phyloP scores from a whole-genome alignment of 2,888 invertebrate species.

The Lasioglossum calceatum region DNA sequence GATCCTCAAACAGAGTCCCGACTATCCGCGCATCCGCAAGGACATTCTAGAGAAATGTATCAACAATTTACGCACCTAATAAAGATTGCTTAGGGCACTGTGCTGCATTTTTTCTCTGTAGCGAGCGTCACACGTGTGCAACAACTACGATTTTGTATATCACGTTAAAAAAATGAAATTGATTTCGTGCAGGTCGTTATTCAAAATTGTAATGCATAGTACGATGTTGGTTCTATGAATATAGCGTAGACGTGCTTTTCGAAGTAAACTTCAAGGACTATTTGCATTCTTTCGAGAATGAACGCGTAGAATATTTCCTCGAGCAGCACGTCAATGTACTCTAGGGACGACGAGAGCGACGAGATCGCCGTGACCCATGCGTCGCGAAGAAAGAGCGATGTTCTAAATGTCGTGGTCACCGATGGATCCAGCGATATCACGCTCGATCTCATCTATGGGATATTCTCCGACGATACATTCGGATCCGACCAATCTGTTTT shows the following conservation, averaged over 20 bases:
- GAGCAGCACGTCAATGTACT: slow-evolving; percentile 17
- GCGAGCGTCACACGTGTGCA: no score
- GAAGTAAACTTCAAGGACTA: neutral
- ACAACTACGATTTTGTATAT: no score
- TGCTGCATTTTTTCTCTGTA: neutral
- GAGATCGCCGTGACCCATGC: slow-evolving; percentile 6
- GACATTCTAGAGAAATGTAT: slow-evolving; percentile 97
- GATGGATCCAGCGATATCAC: slow-evolving; percentile 61
- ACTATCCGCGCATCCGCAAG: slow-evolving; percentile 95
- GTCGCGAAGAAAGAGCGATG: neutral
- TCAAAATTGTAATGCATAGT: no score
- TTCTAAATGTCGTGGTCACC: slow-evolving; percentile 60
- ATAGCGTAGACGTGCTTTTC: neutral
- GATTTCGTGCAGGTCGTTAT: no score
- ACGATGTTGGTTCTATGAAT: neutral
- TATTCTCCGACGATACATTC: slow-evolving; percentile 61
- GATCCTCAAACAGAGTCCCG: slow-evolving; percentile 92
- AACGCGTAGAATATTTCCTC: neutral
- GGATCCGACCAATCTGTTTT: slow-evolving; percentile 57
- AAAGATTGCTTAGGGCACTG: neutral
- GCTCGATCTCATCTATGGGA: slow-evolving; percentile 55
- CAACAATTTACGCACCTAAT: slow-evolving; percentile 89
- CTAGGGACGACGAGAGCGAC: neutral
- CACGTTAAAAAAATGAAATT: no score
- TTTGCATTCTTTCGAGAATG: neutral